Evolutionary conservation across 2,797 vertebrate genomes (phyloP), one percentile per base, ranked within the genome.

Genomic region (Rhynchotus rufescens): DNA sequence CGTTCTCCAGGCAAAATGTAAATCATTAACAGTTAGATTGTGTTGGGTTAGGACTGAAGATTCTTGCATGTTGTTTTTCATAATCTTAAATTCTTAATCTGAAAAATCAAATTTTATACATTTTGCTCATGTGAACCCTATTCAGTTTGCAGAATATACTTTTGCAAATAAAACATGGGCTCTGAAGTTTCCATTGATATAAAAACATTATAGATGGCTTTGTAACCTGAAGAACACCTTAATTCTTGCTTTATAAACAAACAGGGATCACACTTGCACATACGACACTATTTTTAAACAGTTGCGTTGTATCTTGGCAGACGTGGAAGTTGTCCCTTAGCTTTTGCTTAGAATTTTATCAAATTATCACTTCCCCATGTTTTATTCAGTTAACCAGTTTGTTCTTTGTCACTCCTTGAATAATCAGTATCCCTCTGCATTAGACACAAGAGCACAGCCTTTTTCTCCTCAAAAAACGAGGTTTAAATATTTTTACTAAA

Each of bases 21-120:
- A 95, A 92, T 95, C 74, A 93, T 95, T 94, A 94, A 91, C 86
- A 2, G 21, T 76, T 86, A 57, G 89, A 81, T 52, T 77, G 14
- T 32, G 20, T 67, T 40, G 28, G 20, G 23, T 62, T 67, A 84
- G 34, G 45, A 45, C 15, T 77, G 72, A 86, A 80, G 34, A 59
- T 80, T 80, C 40, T 77, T 80, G 26, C 25, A 13, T 51, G 12
- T 22, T 86, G 77, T 64, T 67, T 73, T 69, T 32, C 4, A 32
- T 61, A 45, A 61, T 61, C 16, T 79, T 52, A 34, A 74, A 88
- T 22, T 49, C 47, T 49, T 49, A 49, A 49, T 61, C 16, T 79
- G 57, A 34, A 71, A 88, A 52, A 10, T 45, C 1, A 40, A n/a
- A 81, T 64, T 38, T 38, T 76, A 9, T 34, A 1, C 23, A 36